Evolutionary conservation across 35 echinoderm and acorn worm genomes (phyloP).

Genomic region (Lytechinus pictus): DNA sequence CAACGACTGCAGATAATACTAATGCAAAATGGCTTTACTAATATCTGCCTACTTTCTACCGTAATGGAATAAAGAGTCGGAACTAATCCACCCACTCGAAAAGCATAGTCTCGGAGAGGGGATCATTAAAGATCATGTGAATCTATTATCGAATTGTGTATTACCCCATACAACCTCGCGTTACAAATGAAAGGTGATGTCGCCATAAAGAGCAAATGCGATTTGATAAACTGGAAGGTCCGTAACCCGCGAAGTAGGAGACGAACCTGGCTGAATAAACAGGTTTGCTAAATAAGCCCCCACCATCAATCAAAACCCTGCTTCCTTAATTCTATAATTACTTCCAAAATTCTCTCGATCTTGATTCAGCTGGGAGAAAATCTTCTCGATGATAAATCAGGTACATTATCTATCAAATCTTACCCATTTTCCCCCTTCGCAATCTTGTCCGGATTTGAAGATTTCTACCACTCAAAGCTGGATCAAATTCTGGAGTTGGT

Average conservation of each 20-base stretch:
- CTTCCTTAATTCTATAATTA: not conserved
- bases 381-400: not conserved
- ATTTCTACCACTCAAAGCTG: no score
- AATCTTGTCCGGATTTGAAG: not conserved
- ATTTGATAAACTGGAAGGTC: not conserved
- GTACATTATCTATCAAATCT: not conserved
- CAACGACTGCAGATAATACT: not conserved
- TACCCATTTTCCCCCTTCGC: not conserved
- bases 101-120: not conserved
- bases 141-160: not conserved
- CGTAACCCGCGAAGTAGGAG: not conserved
- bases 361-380: not conserved
- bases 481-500: no score
- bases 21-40: not conserved
- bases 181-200: conserved; percentile 12
- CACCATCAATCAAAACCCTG: not conserved
- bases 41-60: not conserved
- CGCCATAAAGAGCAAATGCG: not conserved
- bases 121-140: not conserved
- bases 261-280: not conserved
- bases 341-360: not conserved
- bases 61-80: not conserved
- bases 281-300: not conserved
- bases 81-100: not conserved
- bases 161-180: not conserved